Conservation (phyloP, 2,888 invertebrate species). For the Suillia variegata region DNA sequence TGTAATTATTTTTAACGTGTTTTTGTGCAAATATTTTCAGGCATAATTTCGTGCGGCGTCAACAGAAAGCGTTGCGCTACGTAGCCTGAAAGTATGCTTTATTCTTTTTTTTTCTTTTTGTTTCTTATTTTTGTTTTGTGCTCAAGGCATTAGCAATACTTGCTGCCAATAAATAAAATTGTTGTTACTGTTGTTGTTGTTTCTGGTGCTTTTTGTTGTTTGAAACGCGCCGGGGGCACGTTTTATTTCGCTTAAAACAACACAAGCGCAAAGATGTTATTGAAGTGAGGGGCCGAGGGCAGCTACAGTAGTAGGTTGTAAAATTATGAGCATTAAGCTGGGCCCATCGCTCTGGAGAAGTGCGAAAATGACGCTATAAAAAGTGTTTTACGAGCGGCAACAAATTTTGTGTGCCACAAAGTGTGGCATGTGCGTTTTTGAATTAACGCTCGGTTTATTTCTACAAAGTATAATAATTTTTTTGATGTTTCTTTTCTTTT, state of each 20-base stretch:
- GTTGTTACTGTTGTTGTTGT: neutral
- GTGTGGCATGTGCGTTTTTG: neutral
- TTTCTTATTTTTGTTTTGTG: too few species aligned
- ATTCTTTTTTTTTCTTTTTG: too few species aligned
- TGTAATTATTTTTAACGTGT: constrained; percentile 20
- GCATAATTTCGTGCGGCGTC: neutral
- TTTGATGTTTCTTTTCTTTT: too few species aligned
- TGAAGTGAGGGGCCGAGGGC: too few species aligned
- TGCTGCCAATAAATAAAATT: neutral
- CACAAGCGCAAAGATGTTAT: too few species aligned
- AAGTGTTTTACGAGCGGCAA: constrained; percentile 14
- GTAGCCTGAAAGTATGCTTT: neutral
- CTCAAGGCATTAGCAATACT: neutral
- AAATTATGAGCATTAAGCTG: too few species aligned
- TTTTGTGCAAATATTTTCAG: constrained; percentile 7
- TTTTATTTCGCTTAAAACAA: neutral
- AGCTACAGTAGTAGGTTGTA: too few species aligned
- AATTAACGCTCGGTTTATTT: too few species aligned
- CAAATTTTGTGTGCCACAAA: neutral
- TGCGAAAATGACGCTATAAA: neutral
- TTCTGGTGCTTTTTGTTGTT: too few species aligned
- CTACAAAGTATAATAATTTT: too few species aligned
- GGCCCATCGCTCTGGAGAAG: neutral
- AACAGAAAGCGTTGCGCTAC: neutral
- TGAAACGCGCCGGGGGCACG: neutral